Percentiles rank a stretch among this genome's conserved stretches.
Evolutionary conservation across 1,140 invertebrate species (phyloP).

Genomic region (Drosophila sp.): DNA sequence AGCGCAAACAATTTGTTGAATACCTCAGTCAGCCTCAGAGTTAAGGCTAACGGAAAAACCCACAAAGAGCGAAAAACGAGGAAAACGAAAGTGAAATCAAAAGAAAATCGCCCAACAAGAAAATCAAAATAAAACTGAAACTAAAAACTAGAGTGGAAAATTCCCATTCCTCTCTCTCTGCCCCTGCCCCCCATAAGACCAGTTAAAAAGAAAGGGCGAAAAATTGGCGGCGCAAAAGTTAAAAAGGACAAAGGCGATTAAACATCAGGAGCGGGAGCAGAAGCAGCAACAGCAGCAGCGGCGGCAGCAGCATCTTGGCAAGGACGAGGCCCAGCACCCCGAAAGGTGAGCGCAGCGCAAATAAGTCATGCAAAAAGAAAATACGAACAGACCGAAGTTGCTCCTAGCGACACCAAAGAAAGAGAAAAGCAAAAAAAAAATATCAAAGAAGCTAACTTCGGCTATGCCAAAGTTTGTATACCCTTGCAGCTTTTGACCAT

Average conservation of each 20-base stretch:
- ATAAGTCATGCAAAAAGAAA: slow-evolving; percentile 73
- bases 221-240: slow-evolving; percentile 78
- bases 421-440: slow-evolving; percentile 3
- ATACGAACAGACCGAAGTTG: slow-evolving; percentile 43
- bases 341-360: slow-evolving; percentile 69
- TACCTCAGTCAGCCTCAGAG: slow-evolving; percentile 35
- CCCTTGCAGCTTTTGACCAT: no score
- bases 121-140: slow-evolving; percentile 42
- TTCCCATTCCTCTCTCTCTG: slow-evolving; percentile 22
- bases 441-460: no score
- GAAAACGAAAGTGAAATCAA: slow-evolving; percentile 62
- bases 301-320: slow-evolving; percentile 40
- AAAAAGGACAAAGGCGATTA: slow-evolving; percentile 78
- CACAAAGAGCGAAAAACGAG: slow-evolving; percentile 11
- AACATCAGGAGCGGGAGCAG: slow-evolving; percentile 34
- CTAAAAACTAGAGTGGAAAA: slow-evolving; percentile 41
- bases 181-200: neutral
- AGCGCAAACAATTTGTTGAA: slow-evolving; percentile 79
- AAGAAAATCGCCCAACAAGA: slow-evolving; percentile 54
- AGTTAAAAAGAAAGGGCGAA: slow-evolving; percentile 42
- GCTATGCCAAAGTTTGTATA: no score
- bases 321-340: slow-evolving; percentile 44
- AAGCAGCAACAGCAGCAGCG: slow-evolving; percentile 10
- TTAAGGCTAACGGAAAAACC: slow-evolving; percentile 11
- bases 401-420: slow-evolving; percentile 37